Evolutionary conservation across 1,140 invertebrate genomes (phyloP).

Genomic region (Papilio polyxenes): DNA sequence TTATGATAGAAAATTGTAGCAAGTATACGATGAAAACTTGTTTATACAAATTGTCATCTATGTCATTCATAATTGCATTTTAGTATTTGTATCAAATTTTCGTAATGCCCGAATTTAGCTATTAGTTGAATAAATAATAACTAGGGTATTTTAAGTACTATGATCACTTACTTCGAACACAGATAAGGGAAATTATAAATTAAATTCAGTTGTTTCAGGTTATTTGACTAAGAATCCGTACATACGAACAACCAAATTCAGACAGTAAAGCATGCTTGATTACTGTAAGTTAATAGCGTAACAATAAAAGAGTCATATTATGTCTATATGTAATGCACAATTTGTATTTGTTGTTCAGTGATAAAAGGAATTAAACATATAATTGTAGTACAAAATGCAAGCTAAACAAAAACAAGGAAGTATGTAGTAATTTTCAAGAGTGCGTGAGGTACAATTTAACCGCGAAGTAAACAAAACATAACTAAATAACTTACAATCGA

Average conservation of each 20-base stretch:
- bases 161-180: not conserved
- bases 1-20: no score
- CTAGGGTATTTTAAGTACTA: not conserved
- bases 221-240: not conserved
- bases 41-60: not conserved
- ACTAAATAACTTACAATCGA: not conserved
- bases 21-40: no score
- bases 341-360: not conserved
- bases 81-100: not conserved
- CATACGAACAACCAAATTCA: not conserved
- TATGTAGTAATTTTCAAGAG: not conserved
- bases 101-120: not conserved
- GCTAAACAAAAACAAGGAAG: not conserved
- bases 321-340: not conserved
- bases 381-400: not conserved
- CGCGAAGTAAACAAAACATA: not conserved
- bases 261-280: not conserved
- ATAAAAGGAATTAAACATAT: not conserved
- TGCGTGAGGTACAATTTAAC: slow-evolving; percentile 1
- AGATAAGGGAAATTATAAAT: not conserved
- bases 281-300: not conserved
- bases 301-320: not conserved
- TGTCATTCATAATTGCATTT: not conserved
- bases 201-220: not conserved
- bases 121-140: not conserved